These are phyloP conservation scores for Holcopasites calliopsidis DNA, from an alignment of 1,140 invertebrate genomes.

Conservation along the genomic window DNA sequence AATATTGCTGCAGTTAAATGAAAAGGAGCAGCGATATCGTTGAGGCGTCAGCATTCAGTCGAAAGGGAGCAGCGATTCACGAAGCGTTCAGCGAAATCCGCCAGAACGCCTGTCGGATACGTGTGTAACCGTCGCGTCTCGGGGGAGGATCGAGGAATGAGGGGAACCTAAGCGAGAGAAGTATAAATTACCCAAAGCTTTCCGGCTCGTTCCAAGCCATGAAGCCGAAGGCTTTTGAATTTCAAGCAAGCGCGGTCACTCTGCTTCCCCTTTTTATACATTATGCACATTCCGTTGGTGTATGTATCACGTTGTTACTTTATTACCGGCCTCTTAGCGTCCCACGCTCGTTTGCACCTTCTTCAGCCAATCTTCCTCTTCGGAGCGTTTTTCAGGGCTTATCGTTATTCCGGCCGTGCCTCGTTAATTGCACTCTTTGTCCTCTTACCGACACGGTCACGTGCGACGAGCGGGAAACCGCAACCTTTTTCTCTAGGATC, in stretches of 20 bases:
- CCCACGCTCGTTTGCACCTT: not conserved
- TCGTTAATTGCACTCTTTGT: constrained; percentile 24
- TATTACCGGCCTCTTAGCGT: not conserved
- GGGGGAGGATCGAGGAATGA: too few species aligned
- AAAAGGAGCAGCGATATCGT: too few species aligned
- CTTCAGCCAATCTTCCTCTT: not conserved
- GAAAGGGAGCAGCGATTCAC: too few species aligned
- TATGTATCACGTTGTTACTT: constrained; percentile 6
- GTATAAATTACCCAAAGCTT: constrained; percentile 18
- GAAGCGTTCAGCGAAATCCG: too few species aligned
- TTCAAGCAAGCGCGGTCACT: constrained; percentile 29
- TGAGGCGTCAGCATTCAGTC: too few species aligned
- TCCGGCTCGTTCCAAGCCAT: constrained; percentile 1
- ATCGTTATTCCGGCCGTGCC: constrained; percentile 1
- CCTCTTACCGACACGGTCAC: constrained; percentile 7
- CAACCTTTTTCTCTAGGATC: not conserved
- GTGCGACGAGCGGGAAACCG: not conserved
- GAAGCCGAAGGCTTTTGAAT: constrained; percentile 18
- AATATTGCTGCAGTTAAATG: too few species aligned
- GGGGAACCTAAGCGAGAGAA: not conserved
- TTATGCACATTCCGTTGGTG: not conserved
- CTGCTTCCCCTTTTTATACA: not conserved
- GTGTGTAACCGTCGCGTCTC: too few species aligned
- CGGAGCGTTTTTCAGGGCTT: not conserved
- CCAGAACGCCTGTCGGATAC: too few species aligned